A percentile compares a stretch with the other conserved stretches of the same genome.
These are phyloP conservation scores for Steinernema khuongi DNA, from an alignment of 1,140 invertebrate genomes.

Conservation along the genomic window DNA sequence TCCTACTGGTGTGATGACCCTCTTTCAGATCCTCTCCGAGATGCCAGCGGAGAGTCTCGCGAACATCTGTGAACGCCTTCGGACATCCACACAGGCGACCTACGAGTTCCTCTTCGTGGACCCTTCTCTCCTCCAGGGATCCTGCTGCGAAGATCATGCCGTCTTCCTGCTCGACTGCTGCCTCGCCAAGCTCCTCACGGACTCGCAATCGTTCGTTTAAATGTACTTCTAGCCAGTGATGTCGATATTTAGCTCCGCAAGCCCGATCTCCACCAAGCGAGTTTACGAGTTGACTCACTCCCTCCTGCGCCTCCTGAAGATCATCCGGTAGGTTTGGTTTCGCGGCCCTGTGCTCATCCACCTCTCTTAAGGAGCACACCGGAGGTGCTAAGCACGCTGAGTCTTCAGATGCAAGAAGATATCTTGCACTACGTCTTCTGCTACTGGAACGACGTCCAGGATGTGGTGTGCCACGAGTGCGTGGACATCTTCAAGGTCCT, in stretches of 20 bases:
- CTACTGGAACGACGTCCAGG: constrained; percentile 21
- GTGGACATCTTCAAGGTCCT: constrained; percentile 20
- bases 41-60: too few species aligned
- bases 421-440: constrained; percentile 19
- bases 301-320: neutral
- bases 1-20: too few species aligned
- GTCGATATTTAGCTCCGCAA: neutral
- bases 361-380: neutral
- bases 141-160: neutral
- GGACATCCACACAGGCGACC: too few species aligned
- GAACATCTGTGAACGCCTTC: too few species aligned
- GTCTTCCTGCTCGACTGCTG: neutral
- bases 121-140: neutral
- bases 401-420: neutral
- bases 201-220: neutral
- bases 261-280: neutral
- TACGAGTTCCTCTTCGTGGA: constrained; percentile 2
- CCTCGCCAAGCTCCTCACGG: neutral
- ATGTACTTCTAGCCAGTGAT: neutral
- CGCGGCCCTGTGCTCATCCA: neutral
- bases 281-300: constrained; percentile 1
- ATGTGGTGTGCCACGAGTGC: constrained; percentile 25
- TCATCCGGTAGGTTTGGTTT: neutral
- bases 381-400: neutral
- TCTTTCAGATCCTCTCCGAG: too few species aligned